Conservation (phyloP, 2,888 invertebrate genomes). For the Ecdyonurus torrentis region DNA sequence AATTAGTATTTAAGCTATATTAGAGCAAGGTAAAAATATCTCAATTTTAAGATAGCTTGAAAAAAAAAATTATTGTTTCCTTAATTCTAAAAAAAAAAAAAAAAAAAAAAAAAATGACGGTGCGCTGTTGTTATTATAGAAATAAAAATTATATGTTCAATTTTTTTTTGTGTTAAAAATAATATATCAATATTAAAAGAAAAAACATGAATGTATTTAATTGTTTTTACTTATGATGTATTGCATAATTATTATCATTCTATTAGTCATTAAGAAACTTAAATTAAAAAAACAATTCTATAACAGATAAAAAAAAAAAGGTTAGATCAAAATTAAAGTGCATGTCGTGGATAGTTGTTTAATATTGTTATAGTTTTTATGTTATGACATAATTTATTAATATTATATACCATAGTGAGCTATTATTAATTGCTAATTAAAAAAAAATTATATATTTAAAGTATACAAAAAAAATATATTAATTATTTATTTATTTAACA, state of each 20-base stretch:
- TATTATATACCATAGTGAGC: too few species aligned
- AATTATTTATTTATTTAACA: background rate
- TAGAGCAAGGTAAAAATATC: too few species aligned
- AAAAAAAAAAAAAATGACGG: too few species aligned
- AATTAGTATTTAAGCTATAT: background rate
- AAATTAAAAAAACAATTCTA: too few species aligned
- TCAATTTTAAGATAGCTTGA: too few species aligned
- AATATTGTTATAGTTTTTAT: background rate
- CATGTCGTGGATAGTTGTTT: background rate
- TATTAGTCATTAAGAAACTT: background rate
- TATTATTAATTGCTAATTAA: background rate
- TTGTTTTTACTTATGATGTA: background rate
- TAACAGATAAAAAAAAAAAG: background rate
- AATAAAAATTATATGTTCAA: background rate
- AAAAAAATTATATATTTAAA: too few species aligned
- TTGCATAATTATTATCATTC: background rate
- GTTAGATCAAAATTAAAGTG: background rate
- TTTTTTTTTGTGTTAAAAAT: too few species aligned
- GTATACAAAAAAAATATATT: too few species aligned
- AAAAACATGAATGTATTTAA: background rate
- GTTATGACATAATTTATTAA: background rate
- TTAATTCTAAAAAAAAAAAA: background rate
- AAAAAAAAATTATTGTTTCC: background rate
- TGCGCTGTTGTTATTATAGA: background rate
- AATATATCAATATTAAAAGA: too few species aligned